Evolutionary conservation across 1,140 invertebrate genomes (phyloP), one percentile per base, ranked within the genome.

Genomic region (Daktulosphaira vitifoliae): DNA sequence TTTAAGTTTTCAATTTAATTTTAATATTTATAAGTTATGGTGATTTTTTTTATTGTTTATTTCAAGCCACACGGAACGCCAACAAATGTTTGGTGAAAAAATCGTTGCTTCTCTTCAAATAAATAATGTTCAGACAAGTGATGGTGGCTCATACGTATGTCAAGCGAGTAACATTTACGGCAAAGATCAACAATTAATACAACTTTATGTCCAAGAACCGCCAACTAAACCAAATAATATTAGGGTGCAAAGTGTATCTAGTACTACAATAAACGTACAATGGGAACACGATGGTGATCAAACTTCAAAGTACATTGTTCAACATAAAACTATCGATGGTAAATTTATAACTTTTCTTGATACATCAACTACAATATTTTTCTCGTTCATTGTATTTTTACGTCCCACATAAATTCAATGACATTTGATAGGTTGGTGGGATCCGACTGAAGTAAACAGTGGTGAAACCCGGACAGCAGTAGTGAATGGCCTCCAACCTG

Each of bases 71-170:
- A 79, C 81, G 13, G 78, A 84, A 11, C 84, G 86, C 71, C 84
- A 85, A 70, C 83, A 87, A 71, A 78, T 80, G 20, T 84, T 81
- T 0, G 80, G 81, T 2, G 82, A 86, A 50, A 84, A 84, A 37
- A 80, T 86, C 16, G 77, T 80, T 9, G 85, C 85, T 0, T 85
- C 89, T 68, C 71, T 92, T 52, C 81, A 86, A 72, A 85, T 93
- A 46, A 78, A 80, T 9, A 82, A 81, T 5, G 82, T 86, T 0
- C 83, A 86, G 69, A 81, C 86, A 18, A 76, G 77, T 6, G 89
- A 92, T 70, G 87, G 84, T 65, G 88, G 86, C 0, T 81, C 87
- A 0, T 92, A 92, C 74, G 87, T 88, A 65, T 93, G 90, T 73
- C 81, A 84, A 67, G 88, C 88, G 3, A 85, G 81, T 69, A 93